A percentile compares a stretch with the other conserved stretches of the same genome.
These are phyloP conservation scores for Hydropsyche tenuis DNA, from an alignment of 1,140 invertebrate species.

Conservation along the genomic window DNA sequence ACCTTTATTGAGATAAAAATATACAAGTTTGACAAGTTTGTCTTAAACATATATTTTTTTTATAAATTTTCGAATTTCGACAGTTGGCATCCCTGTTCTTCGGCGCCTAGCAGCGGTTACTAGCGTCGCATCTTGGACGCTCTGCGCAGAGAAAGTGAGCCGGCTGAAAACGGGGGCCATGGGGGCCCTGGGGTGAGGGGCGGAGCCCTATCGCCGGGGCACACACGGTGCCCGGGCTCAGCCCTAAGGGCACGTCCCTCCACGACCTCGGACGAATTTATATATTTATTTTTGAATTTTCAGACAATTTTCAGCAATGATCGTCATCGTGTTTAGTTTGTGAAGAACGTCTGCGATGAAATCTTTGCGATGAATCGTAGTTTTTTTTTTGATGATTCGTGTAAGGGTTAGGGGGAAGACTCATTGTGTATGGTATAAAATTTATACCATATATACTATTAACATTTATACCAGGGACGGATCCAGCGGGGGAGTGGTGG, in stretches of 20 bases:
- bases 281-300: background rate
- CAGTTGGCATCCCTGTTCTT: background rate
- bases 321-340: background rate
- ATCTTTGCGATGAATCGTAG: no score
- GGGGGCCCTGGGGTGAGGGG: background rate
- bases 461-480: no score
- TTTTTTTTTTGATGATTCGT: no score
- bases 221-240: background rate
- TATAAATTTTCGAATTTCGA: no score
- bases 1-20: no score
- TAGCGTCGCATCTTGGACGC: background rate
- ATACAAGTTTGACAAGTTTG: no score
- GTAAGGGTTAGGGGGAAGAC: no score
- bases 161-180: background rate
- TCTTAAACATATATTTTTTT: no score
- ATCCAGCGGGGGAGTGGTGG: no score
- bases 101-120: slow-evolving; percentile 4
- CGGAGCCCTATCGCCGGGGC: background rate
- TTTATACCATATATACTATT: no score
- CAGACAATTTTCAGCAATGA: background rate
- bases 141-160: slow-evolving; percentile 14
- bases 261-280: background rate
- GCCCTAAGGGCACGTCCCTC: slow-evolving; percentile 10
- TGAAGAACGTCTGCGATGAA: no score
- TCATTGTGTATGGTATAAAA: no score